Evolutionary conservation across 2,113 vertebrate genomes (phyloP).

Genomic region (Pontoporia blainvillei): DNA sequence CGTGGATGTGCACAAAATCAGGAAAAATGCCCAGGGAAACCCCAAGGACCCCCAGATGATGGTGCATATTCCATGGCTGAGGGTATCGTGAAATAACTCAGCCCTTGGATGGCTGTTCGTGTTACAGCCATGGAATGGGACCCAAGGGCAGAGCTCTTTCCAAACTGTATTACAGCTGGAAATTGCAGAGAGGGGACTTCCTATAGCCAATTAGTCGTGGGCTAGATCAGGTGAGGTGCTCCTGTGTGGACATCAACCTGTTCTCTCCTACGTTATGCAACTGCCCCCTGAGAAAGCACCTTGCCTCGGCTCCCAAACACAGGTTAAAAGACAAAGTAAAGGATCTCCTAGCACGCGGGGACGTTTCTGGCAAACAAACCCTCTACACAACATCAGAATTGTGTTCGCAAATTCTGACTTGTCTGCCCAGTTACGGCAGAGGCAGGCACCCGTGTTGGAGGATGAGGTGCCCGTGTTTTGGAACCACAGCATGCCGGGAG

Average conservation of each 20-base stretch:
- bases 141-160: background rate
- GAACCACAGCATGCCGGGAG: background rate
- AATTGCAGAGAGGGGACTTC: background rate
- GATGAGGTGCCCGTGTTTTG: rapidly evolving
- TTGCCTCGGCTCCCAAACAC: background rate
- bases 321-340: background rate
- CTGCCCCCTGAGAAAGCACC: background rate
- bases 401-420: constrained; percentile 5
- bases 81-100: background rate
- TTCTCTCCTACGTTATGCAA: background rate
- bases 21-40: background rate
- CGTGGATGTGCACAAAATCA: background rate
- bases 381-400: background rate
- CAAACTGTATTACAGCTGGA: background rate
- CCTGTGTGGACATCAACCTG: rapidly evolving
- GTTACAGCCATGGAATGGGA: background rate
- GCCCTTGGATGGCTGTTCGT: rapidly evolving
- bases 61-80: rapidly evolving
- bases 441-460: background rate
- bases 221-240: background rate
- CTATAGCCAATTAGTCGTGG: rapidly evolving
- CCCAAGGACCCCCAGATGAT: background rate
- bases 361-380: background rate
- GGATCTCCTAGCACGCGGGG: background rate
- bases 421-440: background rate